A percentile compares a stretch with the other conserved stretches of the same genome.
Evolutionary conservation across 2,888 invertebrate species (phyloP).

Genomic region (Acanthosepion lycidas): DNA sequence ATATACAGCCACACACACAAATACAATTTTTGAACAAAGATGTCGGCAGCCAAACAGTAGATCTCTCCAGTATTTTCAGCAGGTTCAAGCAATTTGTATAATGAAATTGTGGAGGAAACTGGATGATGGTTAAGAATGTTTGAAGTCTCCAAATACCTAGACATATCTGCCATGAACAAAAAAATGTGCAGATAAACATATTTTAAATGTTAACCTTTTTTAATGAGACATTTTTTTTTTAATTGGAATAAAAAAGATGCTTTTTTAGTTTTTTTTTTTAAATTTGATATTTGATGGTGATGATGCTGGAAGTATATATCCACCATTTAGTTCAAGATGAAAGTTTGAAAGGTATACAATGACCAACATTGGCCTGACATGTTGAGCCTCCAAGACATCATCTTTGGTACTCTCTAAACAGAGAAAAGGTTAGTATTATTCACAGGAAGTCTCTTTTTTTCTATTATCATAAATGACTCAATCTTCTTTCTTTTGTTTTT

Average conservation of each 20-base stretch:
- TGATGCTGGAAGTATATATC: neutral
- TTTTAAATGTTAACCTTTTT: neutral
- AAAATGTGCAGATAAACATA: neutral
- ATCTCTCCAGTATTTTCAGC: neutral
- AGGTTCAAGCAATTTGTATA: neutral
- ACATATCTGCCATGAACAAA: neutral
- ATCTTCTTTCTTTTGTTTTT: conserved; percentile 24
- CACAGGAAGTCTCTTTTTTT: neutral
- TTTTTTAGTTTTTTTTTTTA: neutral
- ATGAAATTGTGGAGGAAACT: neutral
- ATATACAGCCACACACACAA: neutral
- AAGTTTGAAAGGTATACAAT: neutral
- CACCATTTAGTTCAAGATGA: neutral
- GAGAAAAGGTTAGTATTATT: neutral
- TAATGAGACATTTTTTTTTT: neutral
- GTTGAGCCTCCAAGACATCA: neutral
- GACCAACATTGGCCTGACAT: neutral
- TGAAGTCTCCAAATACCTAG: neutral
- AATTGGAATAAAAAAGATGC: neutral
- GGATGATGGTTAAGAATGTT: neutral
- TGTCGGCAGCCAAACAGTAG: neutral
- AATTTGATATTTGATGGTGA: neutral
- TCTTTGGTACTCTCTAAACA: neutral
- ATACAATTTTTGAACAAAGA: neutral
- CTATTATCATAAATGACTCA: neutral